A percentile compares a stretch with the other conserved stretches of the same genome.
phyloP scores from a whole-genome alignment of 1,140 invertebrate species.

The Hirudo medicinalis region DNA sequence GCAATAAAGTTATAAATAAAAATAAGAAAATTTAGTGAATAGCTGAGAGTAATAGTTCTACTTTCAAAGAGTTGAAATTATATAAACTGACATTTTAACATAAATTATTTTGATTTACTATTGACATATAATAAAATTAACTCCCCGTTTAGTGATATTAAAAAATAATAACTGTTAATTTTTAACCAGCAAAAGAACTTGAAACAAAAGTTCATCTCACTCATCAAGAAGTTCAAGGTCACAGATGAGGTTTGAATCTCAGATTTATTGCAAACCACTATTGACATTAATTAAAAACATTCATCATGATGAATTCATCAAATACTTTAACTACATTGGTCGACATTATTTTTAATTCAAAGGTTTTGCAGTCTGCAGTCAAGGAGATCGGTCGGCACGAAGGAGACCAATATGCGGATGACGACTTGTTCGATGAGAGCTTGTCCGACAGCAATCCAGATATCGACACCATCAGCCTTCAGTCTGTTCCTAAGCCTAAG shows the following conservation, averaged over 20 bases:
- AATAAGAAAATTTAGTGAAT: too few relatives aligned
- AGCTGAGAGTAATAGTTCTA: too few relatives aligned
- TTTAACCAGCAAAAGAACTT: conserved; percentile 66
- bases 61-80: too few relatives aligned
- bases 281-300: too few relatives aligned
- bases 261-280: too few relatives aligned
- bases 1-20: too few relatives aligned
- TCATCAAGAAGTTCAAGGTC: conserved; percentile 79
- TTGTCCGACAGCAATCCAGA: conserved; percentile 84
- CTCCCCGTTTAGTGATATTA: background rate
- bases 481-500: conserved; percentile 87
- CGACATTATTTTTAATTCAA: background rate
- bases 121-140: too few relatives aligned
- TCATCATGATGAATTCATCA: too few relatives aligned
- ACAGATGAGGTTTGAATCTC: conserved; percentile 51
- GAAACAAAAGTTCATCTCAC: conserved; percentile 89
- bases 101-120: too few relatives aligned
- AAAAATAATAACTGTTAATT: conserved; percentile 4
- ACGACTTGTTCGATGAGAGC: conserved; percentile 67
- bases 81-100: too few relatives aligned
- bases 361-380: conserved; percentile 35
- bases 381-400: conserved; percentile 53
- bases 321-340: too few relatives aligned
- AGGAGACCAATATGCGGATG: conserved; percentile 51
- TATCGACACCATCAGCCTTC: conserved; percentile 85